A percentile compares a stretch with the other conserved stretches of the same genome.
Conservation (phyloP, 2,797 vertebrate genomes). For the Poeciliopsis infans region DNA sequence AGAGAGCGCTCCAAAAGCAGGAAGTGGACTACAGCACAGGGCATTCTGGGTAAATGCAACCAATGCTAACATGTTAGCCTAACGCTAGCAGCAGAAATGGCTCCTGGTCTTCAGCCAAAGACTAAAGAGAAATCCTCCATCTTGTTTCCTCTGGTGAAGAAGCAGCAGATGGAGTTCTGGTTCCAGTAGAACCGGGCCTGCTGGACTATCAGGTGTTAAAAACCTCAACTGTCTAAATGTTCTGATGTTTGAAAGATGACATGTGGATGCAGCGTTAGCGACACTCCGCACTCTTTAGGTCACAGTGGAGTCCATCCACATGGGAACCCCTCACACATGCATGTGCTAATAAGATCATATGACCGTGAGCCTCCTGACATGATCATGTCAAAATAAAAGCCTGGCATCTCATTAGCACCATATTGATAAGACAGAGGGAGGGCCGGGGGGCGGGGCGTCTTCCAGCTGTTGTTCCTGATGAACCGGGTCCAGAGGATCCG, state of each 20-base stretch:
- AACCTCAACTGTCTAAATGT: neutral
- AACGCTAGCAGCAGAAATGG: too few relatives aligned
- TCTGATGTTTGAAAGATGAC: neutral
- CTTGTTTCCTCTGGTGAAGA: too few relatives aligned
- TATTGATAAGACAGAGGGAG: constrained; percentile 72
- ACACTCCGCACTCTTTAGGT: constrained; percentile 21
- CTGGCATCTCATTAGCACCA: constrained; percentile 78
- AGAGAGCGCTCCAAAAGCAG: too few relatives aligned
- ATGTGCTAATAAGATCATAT: constrained; percentile 75
- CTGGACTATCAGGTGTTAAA: neutral
- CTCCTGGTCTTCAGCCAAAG: too few relatives aligned
- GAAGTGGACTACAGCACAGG: too few relatives aligned
- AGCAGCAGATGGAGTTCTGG: neutral
- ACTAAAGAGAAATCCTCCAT: too few relatives aligned
- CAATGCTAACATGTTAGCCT: too few relatives aligned
- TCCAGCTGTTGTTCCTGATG: constrained; percentile 68
- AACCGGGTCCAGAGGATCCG: constrained; percentile 27
- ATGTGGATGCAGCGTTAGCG: neutral
- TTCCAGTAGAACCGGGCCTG: neutral
- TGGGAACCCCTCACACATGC: constrained; percentile 45
- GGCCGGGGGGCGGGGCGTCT: constrained; percentile 39
- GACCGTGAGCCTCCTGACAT: constrained; percentile 62
- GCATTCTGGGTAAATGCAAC: too few relatives aligned
- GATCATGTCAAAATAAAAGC: constrained; percentile 68
- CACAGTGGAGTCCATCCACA: constrained; percentile 47